Percentiles rank a stretch among this genome's conserved stretches.
phyloP scores from a whole-genome alignment of 2,888 invertebrate genomes.

The Neoascia interrupta region DNA sequence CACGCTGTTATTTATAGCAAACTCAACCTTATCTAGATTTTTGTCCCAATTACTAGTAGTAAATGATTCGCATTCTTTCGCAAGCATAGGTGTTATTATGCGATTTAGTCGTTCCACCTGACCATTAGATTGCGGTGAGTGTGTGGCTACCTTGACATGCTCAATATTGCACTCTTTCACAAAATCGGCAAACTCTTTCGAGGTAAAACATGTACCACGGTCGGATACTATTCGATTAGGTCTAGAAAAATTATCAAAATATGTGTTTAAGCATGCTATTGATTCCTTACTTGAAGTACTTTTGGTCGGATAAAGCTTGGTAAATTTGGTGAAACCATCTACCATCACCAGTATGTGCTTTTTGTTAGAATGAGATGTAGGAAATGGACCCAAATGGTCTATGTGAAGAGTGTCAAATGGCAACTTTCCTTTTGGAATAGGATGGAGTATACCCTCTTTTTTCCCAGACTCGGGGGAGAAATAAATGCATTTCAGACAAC shows the following conservation, averaged over 20 bases:
- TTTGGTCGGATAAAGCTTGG: conserved; percentile 24
- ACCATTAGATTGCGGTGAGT: conserved; percentile 23
- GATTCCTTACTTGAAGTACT: conserved; percentile 23
- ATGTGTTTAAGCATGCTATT: conserved; percentile 19
- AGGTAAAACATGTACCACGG: conserved; percentile 29
- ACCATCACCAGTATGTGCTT: conserved; percentile 20
- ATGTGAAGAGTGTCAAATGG: conserved; percentile 36
- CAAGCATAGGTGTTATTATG: conserved; percentile 24
- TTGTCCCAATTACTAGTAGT: conserved; percentile 36
- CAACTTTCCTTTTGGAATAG: conserved; percentile 70
- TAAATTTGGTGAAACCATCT: conserved; percentile 31
- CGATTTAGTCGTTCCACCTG: conserved; percentile 31
- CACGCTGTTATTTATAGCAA: conserved; percentile 36
- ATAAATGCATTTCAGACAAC: conserved; percentile 25
- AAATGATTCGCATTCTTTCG: conserved; percentile 19
- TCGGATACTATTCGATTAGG: conserved; percentile 26
- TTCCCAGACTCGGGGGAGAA: conserved; percentile 47
- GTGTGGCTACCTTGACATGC: conserved; percentile 43
- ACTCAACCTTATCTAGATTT: conserved; percentile 37
- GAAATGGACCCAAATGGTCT: conserved; percentile 28
- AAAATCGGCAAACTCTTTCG: conserved; percentile 31
- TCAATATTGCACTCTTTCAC: conserved; percentile 10
- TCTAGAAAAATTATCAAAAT: conserved; percentile 18
- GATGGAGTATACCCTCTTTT: conserved; percentile 71
- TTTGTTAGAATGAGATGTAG: conserved; percentile 34